Percentiles rank a stretch among this genome's conserved stretches.
Evolutionary conservation across 1,140 invertebrate species (phyloP).

Genomic region (Oedothorax gibbosus): DNA sequence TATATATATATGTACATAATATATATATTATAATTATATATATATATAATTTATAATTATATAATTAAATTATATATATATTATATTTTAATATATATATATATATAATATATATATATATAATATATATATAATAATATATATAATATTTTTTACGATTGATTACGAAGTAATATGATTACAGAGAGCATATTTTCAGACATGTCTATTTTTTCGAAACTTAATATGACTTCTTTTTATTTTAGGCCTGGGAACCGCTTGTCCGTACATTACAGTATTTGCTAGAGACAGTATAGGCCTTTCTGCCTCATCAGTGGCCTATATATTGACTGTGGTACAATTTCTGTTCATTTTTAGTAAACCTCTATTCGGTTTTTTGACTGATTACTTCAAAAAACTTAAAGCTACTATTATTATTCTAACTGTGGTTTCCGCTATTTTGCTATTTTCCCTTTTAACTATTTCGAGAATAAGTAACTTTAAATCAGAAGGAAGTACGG

Average conservation of each 20-base stretch:
- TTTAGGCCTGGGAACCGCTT: slow-evolving; percentile 11
- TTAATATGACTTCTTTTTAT: neutral
- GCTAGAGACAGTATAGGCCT: slow-evolving; percentile 2
- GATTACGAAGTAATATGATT: too few relatives aligned
- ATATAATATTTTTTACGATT: too few relatives aligned
- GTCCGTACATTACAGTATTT: neutral
- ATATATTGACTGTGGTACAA: neutral
- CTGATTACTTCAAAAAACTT: slow-evolving; percentile 32
- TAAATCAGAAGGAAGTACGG: too few relatives aligned
- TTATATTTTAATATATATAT: too few relatives aligned
- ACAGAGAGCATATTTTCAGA: too few relatives aligned
- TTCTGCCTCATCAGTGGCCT: neutral
- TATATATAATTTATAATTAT: too few relatives aligned
- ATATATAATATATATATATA: too few relatives aligned
- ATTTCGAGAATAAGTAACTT: neutral
- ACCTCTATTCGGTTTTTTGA: neutral
- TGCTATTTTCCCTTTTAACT: neutral
- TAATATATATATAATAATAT: too few relatives aligned
- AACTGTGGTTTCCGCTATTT: neutral
- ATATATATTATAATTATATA: too few relatives aligned
- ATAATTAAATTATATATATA: too few relatives aligned
- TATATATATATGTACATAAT: too few relatives aligned
- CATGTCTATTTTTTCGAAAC: too few relatives aligned
- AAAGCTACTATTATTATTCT: slow-evolving; percentile 1
- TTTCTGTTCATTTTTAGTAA: slow-evolving; percentile 6